These are phyloP conservation scores for Noctua janthe DNA, from an alignment of 2,888 invertebrate genomes.

Conservation along the genomic window DNA sequence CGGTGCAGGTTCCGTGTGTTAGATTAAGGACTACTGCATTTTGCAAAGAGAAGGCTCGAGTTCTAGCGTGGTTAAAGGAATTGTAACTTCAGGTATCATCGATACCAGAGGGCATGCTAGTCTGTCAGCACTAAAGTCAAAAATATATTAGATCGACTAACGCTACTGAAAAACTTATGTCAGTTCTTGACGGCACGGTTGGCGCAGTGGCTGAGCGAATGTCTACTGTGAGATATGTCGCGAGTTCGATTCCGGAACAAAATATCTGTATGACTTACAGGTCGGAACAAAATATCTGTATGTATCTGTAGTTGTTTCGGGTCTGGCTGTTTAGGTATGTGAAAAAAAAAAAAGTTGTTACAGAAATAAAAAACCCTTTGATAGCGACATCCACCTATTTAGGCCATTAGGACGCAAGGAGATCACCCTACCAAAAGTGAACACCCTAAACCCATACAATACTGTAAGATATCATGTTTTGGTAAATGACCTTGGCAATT, in stretches of 20 bases:
- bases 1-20: too few species aligned
- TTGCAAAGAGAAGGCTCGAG: too few species aligned
- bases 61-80: too few species aligned
- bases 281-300: too few species aligned
- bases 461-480: not conserved
- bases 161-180: not conserved
- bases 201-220: not conserved
- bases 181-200: not conserved
- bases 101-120: not conserved
- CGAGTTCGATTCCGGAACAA: not conserved
- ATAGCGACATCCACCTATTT: not conserved
- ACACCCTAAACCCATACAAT: not conserved
- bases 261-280: too few species aligned
- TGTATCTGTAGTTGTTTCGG: not conserved
- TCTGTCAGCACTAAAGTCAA: too few species aligned
- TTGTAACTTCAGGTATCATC: not conserved
- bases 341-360: not conserved
- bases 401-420: too few species aligned
- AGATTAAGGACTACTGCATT: too few species aligned
- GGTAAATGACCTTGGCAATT: constrained; percentile 31
- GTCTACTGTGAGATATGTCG: not conserved
- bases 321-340: not conserved
- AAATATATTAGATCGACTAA: not conserved
- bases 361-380: not conserved
- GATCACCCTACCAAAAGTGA: not conserved